Evolutionary conservation across 2,797 vertebrate species (phyloP).

Genomic region (Myotis myotis): DNA sequence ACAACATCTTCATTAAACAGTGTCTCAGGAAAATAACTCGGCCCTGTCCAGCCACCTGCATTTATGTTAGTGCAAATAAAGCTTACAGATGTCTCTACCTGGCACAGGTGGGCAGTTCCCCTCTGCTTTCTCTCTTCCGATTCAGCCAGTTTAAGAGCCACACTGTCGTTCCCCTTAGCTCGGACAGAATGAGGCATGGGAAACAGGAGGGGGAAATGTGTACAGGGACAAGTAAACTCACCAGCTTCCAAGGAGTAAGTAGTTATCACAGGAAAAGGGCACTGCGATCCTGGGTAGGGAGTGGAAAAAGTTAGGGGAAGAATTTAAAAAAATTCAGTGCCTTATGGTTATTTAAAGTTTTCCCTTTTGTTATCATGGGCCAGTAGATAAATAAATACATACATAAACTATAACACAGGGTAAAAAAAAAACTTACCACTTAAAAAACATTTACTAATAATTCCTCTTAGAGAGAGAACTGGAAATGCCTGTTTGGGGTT

Average conservation of each 20-base stretch:
- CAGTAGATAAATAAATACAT: background rate
- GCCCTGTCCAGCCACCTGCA: background rate
- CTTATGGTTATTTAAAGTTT: slow-evolving; percentile 42
- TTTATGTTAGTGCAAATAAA: background rate
- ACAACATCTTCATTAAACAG: background rate
- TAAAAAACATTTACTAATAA: background rate
- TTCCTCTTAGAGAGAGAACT: background rate
- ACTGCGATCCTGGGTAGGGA: background rate
- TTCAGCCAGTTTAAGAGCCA: background rate
- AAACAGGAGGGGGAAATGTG: background rate
- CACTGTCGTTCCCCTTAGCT: background rate
- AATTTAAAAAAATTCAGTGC: slow-evolving; percentile 7
- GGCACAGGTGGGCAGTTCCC: background rate
- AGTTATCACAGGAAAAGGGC: slow-evolving; percentile 23
- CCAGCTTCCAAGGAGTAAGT: background rate
- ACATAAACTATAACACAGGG: background rate
- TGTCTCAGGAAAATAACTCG: background rate
- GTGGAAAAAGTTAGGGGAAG: background rate
- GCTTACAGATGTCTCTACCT: background rate
- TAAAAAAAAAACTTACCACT: background rate
- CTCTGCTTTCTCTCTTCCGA: background rate
- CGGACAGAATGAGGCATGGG: background rate
- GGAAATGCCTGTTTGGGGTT: background rate
- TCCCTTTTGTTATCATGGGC: slow-evolving; percentile 1
- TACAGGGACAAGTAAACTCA: background rate